Conservation (phyloP, 2,113 vertebrate genomes). For the Pelecanoides urinatrix region DNA sequence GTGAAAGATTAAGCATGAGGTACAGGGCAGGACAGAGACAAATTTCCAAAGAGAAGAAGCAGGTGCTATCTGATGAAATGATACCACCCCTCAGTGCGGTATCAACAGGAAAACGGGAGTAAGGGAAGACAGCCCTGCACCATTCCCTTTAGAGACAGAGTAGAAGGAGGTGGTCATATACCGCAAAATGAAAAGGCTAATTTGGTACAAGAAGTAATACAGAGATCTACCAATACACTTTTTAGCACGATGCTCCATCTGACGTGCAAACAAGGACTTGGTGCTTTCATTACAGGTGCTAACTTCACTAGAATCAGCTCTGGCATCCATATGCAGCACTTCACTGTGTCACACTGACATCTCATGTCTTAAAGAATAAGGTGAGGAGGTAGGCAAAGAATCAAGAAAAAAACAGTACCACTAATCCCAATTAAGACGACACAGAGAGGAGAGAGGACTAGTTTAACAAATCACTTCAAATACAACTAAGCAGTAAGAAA, state of each 20-base stretch:
- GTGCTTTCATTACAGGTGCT: not conserved
- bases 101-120: not conserved
- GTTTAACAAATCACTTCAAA: not conserved
- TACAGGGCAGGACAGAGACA: not conserved
- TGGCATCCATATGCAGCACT: not conserved
- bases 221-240: not conserved
- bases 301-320: not conserved
- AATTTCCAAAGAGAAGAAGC: not conserved
- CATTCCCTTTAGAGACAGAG: not conserved
- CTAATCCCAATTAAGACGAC: not conserved
- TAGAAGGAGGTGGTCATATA: not conserved
- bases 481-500: not conserved
- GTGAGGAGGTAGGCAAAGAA: not conserved
- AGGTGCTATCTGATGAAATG: not conserved
- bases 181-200: not conserved
- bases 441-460: not conserved
- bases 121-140: not conserved
- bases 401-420: not conserved
- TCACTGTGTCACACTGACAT: not conserved
- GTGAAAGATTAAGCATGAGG: not conserved
- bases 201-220: not conserved
- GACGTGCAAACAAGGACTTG: not conserved
- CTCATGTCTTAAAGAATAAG: not conserved
- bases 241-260: not conserved
- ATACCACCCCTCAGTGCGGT: accelerated